Evolutionary conservation across 2,888 invertebrate species (phyloP).

Genomic region (Pseudolycoriella hygida): DNA sequence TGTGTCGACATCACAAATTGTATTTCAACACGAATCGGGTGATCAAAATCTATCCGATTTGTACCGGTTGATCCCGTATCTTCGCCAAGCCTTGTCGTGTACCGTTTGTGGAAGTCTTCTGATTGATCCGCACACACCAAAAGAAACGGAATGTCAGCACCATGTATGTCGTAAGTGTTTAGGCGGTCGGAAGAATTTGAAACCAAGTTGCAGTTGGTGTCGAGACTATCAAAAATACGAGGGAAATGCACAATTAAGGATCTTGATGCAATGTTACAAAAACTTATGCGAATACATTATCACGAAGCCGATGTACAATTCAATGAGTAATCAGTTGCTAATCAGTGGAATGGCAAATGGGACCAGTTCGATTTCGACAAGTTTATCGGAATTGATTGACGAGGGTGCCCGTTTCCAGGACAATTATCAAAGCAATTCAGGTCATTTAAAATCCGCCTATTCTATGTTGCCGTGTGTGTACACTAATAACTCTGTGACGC

Average conservation of each 20-base stretch:
- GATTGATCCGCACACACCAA: slow-evolving; percentile 64
- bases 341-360: slow-evolving; percentile 11
- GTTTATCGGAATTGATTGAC: slow-evolving; percentile 55
- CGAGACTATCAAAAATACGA: slow-evolving; percentile 66
- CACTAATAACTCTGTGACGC: slow-evolving; percentile 41
- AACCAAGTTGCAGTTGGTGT: slow-evolving; percentile 72
- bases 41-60: slow-evolving; percentile 59
- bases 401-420: slow-evolving; percentile 66
- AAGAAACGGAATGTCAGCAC: slow-evolving; percentile 66
- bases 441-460: slow-evolving; percentile 54
- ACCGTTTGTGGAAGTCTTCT: slow-evolving; percentile 74
- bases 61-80: slow-evolving; percentile 63
- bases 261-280: slow-evolving; percentile 74
- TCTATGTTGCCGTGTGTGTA: slow-evolving; percentile 58
- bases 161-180: slow-evolving; percentile 73
- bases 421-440: slow-evolving; percentile 52
- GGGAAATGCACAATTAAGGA: slow-evolving; percentile 64
- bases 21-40: slow-evolving; percentile 15
- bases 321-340: slow-evolving; percentile 30
- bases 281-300: slow-evolving; percentile 72
- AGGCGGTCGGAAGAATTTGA: slow-evolving; percentile 68
- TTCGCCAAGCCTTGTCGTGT: slow-evolving; percentile 75
- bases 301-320: slow-evolving; percentile 45
- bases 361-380: slow-evolving; percentile 21
- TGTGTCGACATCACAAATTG: slow-evolving; percentile 20